phyloP scores from a whole-genome alignment of 2,888 invertebrate genomes.

The Cosmorhoe ocellata region DNA sequence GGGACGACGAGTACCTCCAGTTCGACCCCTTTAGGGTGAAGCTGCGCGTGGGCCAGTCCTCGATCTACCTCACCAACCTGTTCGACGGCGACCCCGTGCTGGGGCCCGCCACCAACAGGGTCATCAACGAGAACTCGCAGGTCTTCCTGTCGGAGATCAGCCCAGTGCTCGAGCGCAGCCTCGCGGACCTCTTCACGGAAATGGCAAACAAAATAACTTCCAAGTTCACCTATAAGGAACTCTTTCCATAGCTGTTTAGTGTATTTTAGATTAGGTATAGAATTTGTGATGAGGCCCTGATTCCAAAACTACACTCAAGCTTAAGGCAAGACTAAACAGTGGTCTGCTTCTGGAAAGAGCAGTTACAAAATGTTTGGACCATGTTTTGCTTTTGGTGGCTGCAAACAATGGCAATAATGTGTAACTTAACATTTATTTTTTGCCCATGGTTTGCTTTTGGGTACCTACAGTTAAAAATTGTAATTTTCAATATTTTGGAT shows the following conservation, averaged over 20 bases:
- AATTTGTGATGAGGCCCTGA: not conserved
- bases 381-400: no score
- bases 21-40: constrained; percentile 85
- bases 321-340: no score
- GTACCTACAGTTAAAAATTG: no score
- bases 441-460: no score
- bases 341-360: no score
- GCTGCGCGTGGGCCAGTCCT: constrained; percentile 83
- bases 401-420: no score
- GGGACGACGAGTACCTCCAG: constrained; percentile 83
- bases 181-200: constrained; percentile 85
- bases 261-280: not conserved
- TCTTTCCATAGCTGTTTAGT: constrained; percentile 77
- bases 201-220: constrained; percentile 87
- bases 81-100: constrained; percentile 86
- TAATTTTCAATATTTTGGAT: no score
- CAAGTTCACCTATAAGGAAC: constrained; percentile 86
- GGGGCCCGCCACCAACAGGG: constrained; percentile 85
- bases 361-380: no score
- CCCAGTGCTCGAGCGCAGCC: constrained; percentile 84
- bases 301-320: no score
- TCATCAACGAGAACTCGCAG: constrained; percentile 86
- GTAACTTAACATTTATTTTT: no score
- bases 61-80: constrained; percentile 84
- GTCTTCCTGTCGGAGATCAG: constrained; percentile 86